These are phyloP conservation scores for Steatornis caripensis DNA, from an alignment of 2,113 vertebrate genomes.

Conservation along the genomic window DNA sequence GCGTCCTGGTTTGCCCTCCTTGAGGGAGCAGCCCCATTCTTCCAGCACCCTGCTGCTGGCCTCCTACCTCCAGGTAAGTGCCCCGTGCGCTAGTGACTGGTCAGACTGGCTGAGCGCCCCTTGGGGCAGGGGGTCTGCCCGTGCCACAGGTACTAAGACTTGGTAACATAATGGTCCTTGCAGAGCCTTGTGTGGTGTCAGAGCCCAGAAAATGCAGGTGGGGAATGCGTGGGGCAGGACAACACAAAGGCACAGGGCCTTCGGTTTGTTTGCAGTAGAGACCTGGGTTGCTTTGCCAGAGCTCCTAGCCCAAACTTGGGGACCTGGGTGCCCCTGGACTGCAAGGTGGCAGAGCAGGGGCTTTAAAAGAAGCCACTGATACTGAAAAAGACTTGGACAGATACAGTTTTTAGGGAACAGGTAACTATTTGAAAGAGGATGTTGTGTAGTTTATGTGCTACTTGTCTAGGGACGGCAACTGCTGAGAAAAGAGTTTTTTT, in stretches of 20 bases:
- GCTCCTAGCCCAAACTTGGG: neutral
- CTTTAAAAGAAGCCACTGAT: neutral
- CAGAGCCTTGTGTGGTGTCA: rapidly evolving
- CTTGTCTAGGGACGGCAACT: neutral
- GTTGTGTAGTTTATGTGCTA: neutral
- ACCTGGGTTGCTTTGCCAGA: neutral
- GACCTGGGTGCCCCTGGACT: neutral
- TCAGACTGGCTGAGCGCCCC: neutral
- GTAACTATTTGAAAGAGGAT: neutral
- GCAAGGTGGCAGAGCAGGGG: neutral
- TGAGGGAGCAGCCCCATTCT: neutral
- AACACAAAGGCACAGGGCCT: rapidly evolving
- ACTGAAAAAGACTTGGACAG: neutral
- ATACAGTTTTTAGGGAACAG: neutral
- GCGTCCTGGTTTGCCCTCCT: neutral
- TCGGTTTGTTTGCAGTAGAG: neutral
- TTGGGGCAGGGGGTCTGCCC: neutral
- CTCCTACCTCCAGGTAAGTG: neutral
- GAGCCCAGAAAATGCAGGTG: neutral
- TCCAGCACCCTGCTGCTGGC: neutral
- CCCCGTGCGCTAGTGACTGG: neutral
- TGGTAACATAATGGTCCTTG: neutral
- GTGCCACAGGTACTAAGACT: rapidly evolving
- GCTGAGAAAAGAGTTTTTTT: neutral
- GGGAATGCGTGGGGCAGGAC: neutral